Conservation (phyloP, 2,797 vertebrate species). For the Ptychadena robeensis region DNA sequence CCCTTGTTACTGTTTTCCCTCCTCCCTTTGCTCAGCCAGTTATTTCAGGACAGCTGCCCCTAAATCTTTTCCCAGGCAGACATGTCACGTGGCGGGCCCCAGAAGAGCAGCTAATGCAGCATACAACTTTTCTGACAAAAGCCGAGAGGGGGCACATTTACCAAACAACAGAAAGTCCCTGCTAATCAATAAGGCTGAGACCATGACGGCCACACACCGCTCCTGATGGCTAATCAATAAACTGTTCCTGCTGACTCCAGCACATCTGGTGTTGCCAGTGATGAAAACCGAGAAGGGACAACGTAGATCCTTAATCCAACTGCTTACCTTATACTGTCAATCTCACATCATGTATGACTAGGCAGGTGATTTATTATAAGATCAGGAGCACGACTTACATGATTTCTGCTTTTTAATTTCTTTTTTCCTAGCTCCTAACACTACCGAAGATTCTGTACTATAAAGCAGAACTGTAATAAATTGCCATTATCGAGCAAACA, state of each 20-base stretch:
- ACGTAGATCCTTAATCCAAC: conserved; percentile 56
- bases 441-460: neutral
- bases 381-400: neutral
- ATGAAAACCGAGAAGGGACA: conserved; percentile 63
- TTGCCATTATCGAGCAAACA: conserved; percentile 29
- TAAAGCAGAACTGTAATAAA: conserved; percentile 1
- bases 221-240: conserved; percentile 85
- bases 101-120: conserved; percentile 77
- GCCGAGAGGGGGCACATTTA: conserved; percentile 72
- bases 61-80: conserved; percentile 88
- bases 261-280: conserved; percentile 71
- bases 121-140: conserved; percentile 80
- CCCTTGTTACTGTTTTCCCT: conserved; percentile 30
- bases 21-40: conserved; percentile 73
- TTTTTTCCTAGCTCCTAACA: neutral
- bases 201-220: conserved; percentile 73
- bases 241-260: conserved; percentile 83
- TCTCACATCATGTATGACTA: conserved; percentile 37
- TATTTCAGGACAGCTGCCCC: conserved; percentile 86
- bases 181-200: conserved; percentile 78
- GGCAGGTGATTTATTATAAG: neutral
- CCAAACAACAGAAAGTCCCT: conserved; percentile 64
- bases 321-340: conserved; percentile 40
- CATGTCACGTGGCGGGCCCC: conserved; percentile 70
- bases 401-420: conserved; percentile 1